These are phyloP conservation scores for Dryas iulia DNA, from an alignment of 1,140 invertebrate species.

Conservation along the genomic window DNA sequence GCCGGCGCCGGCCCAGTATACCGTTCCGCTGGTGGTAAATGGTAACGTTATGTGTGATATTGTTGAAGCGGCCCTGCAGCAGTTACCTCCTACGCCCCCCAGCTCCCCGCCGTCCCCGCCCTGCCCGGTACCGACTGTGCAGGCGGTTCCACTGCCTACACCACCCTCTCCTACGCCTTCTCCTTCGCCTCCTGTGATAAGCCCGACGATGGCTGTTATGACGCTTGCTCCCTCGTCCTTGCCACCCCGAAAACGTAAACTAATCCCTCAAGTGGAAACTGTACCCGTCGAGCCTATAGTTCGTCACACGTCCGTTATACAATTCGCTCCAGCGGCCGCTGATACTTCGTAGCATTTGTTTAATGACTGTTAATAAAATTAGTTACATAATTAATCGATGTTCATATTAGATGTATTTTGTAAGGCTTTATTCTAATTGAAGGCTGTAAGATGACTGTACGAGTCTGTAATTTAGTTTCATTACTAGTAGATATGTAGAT, in stretches of 20 bases:
- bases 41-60: conserved; percentile 86
- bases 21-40: conserved; percentile 64
- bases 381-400: neutral
- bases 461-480: conserved; percentile 42
- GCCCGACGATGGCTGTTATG: conserved; percentile 56
- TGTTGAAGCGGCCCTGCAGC: conserved; percentile 86
- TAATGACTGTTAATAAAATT: conserved; percentile 14
- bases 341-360: conserved; percentile 51
- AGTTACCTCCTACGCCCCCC: conserved; percentile 83
- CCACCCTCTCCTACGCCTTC: conserved; percentile 38
- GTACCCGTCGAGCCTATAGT: conserved; percentile 51
- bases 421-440: conserved; percentile 49
- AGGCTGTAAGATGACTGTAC: conserved; percentile 44
- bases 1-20: conserved; percentile 52
- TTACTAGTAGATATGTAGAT: conserved; percentile 8
- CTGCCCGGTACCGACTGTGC: conserved; percentile 38
- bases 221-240: conserved; percentile 83
- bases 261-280: conserved; percentile 81
- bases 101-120: conserved; percentile 82
- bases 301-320: conserved; percentile 89
- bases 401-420: conserved; percentile 18
- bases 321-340: conserved; percentile 85
- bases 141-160: conserved; percentile 21
- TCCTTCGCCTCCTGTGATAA: conserved; percentile 63
- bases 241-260: conserved; percentile 89